A percentile compares a stretch with the other conserved stretches of the same genome.
These are phyloP conservation scores for Heterohyrax brucei DNA, from an alignment of 2,797 vertebrate genomes.

Conservation along the genomic window DNA sequence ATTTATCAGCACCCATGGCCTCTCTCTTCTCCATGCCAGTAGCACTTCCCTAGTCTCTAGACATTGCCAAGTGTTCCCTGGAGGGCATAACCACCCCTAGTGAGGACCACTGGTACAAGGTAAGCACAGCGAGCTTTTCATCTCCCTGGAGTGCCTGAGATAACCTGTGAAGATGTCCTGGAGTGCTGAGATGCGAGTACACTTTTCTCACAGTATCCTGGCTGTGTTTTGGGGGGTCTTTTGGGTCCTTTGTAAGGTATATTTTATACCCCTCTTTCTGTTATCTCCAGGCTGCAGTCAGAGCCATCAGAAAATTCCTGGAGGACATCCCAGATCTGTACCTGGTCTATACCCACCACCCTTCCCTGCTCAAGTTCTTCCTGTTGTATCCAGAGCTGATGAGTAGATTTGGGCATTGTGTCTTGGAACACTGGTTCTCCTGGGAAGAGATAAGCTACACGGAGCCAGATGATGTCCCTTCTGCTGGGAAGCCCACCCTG, in stretches of 20 bases:
- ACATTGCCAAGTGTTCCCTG: neutral
- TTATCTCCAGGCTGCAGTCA: constrained; percentile 90
- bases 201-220: neutral
- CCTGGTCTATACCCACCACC: constrained; percentile 93
- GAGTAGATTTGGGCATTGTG: constrained; percentile 92
- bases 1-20: neutral
- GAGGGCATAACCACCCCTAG: neutral
- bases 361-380: constrained; percentile 94
- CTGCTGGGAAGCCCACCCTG: neutral
- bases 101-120: constrained; percentile 5
- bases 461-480: constrained; percentile 74
- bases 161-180: neutral
- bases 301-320: constrained; percentile 92
- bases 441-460: constrained; percentile 85
- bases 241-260: neutral
- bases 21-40: neutral
- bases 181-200: neutral
- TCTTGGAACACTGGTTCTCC: constrained; percentile 94
- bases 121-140: neutral
- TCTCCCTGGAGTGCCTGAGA: neutral
- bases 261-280: neutral
- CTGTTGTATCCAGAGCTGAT: constrained; percentile 93
- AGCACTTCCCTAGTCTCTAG: neutral
- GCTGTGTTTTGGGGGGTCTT: constrained; percentile 16
- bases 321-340: constrained; percentile 91